Conservation (phyloP, 2,888 invertebrate species). For the Xestia rhomboidea region DNA sequence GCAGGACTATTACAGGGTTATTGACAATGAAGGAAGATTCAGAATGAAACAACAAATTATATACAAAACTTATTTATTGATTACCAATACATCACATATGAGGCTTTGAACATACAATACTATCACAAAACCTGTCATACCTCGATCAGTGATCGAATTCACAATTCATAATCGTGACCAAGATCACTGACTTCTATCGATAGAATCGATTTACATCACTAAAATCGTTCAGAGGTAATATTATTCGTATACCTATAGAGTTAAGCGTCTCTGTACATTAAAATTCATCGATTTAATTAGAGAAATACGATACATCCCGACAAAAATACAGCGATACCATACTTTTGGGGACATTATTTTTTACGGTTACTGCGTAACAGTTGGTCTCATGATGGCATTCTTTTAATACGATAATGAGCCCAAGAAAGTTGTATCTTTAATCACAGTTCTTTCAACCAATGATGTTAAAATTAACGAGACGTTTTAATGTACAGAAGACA, state of each 20-base stretch:
- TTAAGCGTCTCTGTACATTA: conserved; percentile 57
- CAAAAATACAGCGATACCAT: conserved; percentile 2
- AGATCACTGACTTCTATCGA: conserved; percentile 77
- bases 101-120: conserved; percentile 73
- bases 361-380: conserved; percentile 26
- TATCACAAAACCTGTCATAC: conserved; percentile 75
- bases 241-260: conserved; percentile 70
- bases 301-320: neutral
- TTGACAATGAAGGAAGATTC: neutral
- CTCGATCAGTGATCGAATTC: conserved; percentile 82
- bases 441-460: conserved; percentile 24
- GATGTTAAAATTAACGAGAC: conserved; percentile 35
- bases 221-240: conserved; percentile 70
- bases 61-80: conserved; percentile 72
- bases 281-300: conserved; percentile 44
- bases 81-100: conserved; percentile 75
- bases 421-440: conserved; percentile 34
- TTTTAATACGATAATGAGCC: conserved; percentile 32
- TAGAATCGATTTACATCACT: conserved; percentile 61
- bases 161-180: conserved; percentile 85
- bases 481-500: conserved; percentile 55
- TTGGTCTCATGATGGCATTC: conserved; percentile 35
- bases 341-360: conserved; percentile 31
- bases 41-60: conserved; percentile 46
- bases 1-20: no score